Conservation (phyloP, 2,888 invertebrate genomes). For the Hermaeophaga mercurialis region DNA sequence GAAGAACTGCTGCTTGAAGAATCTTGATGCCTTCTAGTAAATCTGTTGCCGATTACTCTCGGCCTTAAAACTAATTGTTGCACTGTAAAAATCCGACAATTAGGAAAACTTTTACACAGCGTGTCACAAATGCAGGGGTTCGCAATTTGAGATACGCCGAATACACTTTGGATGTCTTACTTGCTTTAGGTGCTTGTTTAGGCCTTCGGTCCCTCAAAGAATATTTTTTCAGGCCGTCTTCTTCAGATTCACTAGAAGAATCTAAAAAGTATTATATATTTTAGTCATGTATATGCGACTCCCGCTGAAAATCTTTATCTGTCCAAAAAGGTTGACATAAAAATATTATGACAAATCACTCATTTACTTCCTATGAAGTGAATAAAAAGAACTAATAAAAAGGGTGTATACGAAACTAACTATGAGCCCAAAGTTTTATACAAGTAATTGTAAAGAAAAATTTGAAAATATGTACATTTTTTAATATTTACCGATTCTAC, state of each 20-base stretch:
- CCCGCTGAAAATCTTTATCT: too few species aligned
- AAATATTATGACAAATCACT: too few species aligned
- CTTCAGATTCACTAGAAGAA: constrained; percentile 48
- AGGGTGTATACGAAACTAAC: too few species aligned
- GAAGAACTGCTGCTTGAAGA: constrained; percentile 42
- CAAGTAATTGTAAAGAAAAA: too few species aligned
- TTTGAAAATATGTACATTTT: too few species aligned
- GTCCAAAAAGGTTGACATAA: too few species aligned
- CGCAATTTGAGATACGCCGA: not conserved
- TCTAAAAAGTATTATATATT: constrained; percentile 33
- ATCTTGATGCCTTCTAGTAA: constrained; percentile 39
- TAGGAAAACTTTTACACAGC: too few species aligned
- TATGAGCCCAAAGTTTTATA: too few species aligned
- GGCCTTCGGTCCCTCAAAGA: constrained; percentile 51
- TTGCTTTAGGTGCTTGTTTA: constrained; percentile 49
- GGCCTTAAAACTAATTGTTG: constrained; percentile 41
- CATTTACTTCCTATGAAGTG: too few species aligned
- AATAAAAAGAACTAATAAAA: too few species aligned
- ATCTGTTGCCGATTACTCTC: constrained; percentile 38
- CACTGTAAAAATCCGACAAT: constrained; percentile 32
- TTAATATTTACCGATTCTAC: constrained; percentile 7
- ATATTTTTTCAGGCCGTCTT: constrained; percentile 46
- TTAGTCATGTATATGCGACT: too few species aligned
- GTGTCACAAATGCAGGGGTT: too few species aligned
- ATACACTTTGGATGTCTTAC: constrained; percentile 36